phyloP scores from a whole-genome alignment of 1,140 invertebrate species.

The Pinna nobilis region DNA sequence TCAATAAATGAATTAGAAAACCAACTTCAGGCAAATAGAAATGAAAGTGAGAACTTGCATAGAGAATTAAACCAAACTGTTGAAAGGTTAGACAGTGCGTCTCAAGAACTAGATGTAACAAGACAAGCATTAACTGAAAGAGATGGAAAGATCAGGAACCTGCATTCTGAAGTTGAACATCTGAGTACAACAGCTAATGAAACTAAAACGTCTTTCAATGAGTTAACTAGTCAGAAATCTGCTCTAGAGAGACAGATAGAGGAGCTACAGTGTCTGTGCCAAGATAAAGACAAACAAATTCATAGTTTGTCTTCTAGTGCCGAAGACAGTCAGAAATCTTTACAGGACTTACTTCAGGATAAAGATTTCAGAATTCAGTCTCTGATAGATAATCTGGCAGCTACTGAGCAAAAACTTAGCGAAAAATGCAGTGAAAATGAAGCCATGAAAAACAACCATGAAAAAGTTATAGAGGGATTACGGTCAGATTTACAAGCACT shows the following conservation, averaged over 20 bases:
- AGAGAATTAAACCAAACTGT: background rate
- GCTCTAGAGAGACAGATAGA: slow-evolving; percentile 16
- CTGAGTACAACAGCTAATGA: slow-evolving; percentile 18
- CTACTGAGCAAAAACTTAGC: slow-evolving; percentile 6
- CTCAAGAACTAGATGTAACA: slow-evolving; percentile 9
- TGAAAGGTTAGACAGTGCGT: background rate
- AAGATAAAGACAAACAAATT: slow-evolving; percentile 37
- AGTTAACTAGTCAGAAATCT: slow-evolving; percentile 29
- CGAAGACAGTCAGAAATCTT: slow-evolving; percentile 31
- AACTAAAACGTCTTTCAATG: slow-evolving; percentile 18
- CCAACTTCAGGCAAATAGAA: background rate
- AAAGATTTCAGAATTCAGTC: slow-evolving; percentile 36
- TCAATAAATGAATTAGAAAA: background rate
- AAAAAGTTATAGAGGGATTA: background rate
- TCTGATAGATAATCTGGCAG: slow-evolving; percentile 18
- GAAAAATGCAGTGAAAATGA: slow-evolving; percentile 13
- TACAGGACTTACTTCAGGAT: slow-evolving; percentile 38
- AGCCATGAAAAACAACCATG: slow-evolving; percentile 12
- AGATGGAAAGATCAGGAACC: background rate
- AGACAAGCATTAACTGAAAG: slow-evolving; percentile 7
- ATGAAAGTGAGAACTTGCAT: background rate
- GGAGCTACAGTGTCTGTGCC: slow-evolving; percentile 18
- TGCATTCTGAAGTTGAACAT: slow-evolving; percentile 12
- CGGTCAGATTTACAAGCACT: background rate
- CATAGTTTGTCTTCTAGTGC: slow-evolving; percentile 25